Conservation (phyloP, 2,888 invertebrate genomes). For the Venustoraphidia nigricollis region DNA sequence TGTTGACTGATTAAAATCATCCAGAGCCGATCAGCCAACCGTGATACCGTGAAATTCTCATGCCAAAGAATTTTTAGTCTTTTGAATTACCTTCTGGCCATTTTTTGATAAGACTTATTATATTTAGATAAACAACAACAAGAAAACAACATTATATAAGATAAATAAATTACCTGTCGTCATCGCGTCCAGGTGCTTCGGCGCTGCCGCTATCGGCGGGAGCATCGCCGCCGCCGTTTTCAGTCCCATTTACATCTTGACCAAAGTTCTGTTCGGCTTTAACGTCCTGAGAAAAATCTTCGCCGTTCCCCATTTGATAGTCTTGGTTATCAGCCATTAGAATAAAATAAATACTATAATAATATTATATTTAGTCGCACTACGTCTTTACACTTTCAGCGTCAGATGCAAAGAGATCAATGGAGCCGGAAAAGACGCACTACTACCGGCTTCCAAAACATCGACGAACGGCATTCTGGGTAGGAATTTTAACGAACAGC, state of each 20-base stretch:
- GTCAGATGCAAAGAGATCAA: slow-evolving; percentile 1
- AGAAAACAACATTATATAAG: too few relatives aligned
- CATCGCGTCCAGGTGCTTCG: slow-evolving; percentile 63
- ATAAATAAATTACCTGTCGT: slow-evolving; percentile 49
- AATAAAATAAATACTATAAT: slow-evolving; percentile 26
- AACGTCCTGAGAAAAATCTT: slow-evolving; percentile 65
- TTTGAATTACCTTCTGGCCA: too few relatives aligned
- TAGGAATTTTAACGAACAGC: neutral
- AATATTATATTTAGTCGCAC: neutral
- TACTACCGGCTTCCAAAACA: neutral
- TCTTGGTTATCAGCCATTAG: slow-evolving; percentile 43
- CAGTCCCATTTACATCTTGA: slow-evolving; percentile 38
- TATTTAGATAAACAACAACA: slow-evolving; percentile 7
- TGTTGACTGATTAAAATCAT: too few relatives aligned
- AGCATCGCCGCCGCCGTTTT: slow-evolving; percentile 52
- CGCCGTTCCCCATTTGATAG: slow-evolving; percentile 58
- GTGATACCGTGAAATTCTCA: too few relatives aligned
- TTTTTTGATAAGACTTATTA: neutral
- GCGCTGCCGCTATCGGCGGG: slow-evolving; percentile 53
- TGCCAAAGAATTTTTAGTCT: too few relatives aligned
- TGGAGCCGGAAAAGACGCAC: slow-evolving; percentile 6
- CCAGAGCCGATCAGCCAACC: too few relatives aligned
- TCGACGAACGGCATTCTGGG: slow-evolving; percentile 2
- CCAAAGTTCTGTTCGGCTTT: slow-evolving; percentile 39
- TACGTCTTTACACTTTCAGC: slow-evolving; percentile 1